phyloP scores from a whole-genome alignment of 2,797 vertebrate genomes.

The Pristis pectinata region DNA sequence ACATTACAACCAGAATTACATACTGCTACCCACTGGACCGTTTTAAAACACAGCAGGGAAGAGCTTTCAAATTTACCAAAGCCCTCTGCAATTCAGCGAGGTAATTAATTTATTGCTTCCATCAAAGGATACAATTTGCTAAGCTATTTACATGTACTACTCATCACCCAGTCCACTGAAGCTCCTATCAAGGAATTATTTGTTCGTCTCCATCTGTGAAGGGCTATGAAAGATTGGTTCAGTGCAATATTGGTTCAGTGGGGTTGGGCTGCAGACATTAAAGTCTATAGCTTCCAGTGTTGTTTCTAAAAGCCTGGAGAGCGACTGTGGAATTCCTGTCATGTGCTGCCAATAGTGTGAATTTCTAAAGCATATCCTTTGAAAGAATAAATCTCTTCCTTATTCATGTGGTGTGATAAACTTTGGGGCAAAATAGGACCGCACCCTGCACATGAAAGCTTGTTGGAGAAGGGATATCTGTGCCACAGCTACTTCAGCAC shows the following conservation, averaged over 20 bases:
- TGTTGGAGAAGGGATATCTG: not conserved
- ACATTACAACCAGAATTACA: slow-evolving; percentile 35
- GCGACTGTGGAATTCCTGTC: slow-evolving; percentile 29
- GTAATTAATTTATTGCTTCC: slow-evolving; percentile 37
- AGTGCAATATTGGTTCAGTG: slow-evolving; percentile 17
- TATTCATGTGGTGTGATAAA: slow-evolving; percentile 32
- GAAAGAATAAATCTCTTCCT: slow-evolving; percentile 25
- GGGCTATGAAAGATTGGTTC: slow-evolving; percentile 27
- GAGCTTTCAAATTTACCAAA: slow-evolving; percentile 35
- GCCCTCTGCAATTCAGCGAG: slow-evolving; percentile 32
- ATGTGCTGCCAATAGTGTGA: slow-evolving; percentile 32
- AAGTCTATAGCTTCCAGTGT: slow-evolving; percentile 9
- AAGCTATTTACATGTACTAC: slow-evolving; percentile 35
- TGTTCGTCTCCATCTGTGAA: slow-evolving; percentile 34
- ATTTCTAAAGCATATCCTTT: slow-evolving; percentile 30
- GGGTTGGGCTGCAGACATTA: slow-evolving; percentile 10
- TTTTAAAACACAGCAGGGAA: slow-evolving; percentile 35
- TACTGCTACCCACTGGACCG: not conserved
- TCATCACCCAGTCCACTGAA: slow-evolving; percentile 35
- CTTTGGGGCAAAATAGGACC: not conserved
- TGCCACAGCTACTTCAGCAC: not conserved
- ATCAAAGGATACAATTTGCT: slow-evolving; percentile 38
- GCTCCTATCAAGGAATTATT: slow-evolving; percentile 35
- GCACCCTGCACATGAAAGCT: slow-evolving; percentile 5
- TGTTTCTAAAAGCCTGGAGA: slow-evolving; percentile 27